Percentiles rank a stretch among this genome's conserved stretches.
These are phyloP conservation scores for Pseudoatta argentina DNA, from an alignment of 1,140 invertebrate genomes.

Conservation along the genomic window DNA sequence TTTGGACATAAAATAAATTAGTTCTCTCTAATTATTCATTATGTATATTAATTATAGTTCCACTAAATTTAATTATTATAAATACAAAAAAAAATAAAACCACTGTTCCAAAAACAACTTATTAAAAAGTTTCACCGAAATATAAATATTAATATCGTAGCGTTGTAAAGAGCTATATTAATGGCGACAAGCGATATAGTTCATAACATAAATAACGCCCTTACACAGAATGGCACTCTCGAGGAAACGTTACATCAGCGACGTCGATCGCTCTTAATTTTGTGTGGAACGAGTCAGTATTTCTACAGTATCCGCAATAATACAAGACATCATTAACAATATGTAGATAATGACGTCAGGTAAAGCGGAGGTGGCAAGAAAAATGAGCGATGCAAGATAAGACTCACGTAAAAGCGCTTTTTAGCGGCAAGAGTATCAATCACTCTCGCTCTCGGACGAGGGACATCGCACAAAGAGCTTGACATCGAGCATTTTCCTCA, in stretches of 20 bases:
- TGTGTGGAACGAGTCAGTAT: neutral
- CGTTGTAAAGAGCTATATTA: constrained; percentile 19
- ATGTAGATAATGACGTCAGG: constrained; percentile 42
- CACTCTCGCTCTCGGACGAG: constrained; percentile 39
- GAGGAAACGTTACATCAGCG: constrained; percentile 28
- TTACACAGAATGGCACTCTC: constrained; percentile 52
- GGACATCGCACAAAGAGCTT: constrained; percentile 19
- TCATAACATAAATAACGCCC: constrained; percentile 57
- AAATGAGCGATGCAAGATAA: constrained; percentile 43
- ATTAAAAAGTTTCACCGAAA: neutral
- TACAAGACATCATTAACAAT: constrained; percentile 41
- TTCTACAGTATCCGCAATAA: constrained; percentile 17
- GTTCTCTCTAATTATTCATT: too few species aligned
- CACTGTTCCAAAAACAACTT: neutral
- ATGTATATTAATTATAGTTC: too few species aligned
- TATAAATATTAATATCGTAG: constrained; percentile 35
- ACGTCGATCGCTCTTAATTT: constrained; percentile 55
- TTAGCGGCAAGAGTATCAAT: constrained; percentile 39
- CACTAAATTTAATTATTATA: neutral
- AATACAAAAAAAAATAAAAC: neutral
- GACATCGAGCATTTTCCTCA: neutral
- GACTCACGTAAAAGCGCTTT: constrained; percentile 26
- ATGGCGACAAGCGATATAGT: constrained; percentile 18
- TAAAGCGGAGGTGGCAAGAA: neutral
- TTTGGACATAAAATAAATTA: too few species aligned